Percentiles rank a stretch among this genome's conserved stretches.
phyloP scores from a whole-genome alignment of 37 sponge, comb jelly and placozoan genomes.

The Eunapius fragilis region DNA sequence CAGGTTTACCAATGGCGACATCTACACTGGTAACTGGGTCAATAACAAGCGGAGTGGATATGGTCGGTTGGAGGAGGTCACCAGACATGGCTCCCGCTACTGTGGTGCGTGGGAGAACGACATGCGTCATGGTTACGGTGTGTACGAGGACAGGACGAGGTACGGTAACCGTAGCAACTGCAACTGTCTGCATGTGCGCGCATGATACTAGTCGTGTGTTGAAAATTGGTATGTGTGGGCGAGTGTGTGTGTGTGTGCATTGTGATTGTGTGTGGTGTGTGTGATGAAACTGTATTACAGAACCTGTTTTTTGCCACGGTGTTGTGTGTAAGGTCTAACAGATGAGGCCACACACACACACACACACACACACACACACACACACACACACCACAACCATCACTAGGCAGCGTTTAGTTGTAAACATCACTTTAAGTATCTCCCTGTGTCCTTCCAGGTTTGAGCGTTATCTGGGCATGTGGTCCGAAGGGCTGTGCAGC shows the following conservation, averaged over 20 bases:
- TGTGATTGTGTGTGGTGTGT: too few species aligned
- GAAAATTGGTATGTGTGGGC: too few species aligned
- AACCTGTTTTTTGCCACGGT: too few species aligned
- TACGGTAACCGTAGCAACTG: not conserved
- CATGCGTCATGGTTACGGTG: constrained; percentile 72
- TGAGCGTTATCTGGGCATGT: constrained; percentile 84
- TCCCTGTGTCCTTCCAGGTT: constrained; percentile 17
- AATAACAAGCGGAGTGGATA: constrained; percentile 59
- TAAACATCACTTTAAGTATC: not conserved
- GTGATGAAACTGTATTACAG: too few species aligned
- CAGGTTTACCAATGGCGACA: constrained; percentile 76
- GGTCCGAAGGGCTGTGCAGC: constrained; percentile 44
- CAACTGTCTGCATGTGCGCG: too few species aligned
- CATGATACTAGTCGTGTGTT: too few species aligned
- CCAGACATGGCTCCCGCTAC: constrained; percentile 58
- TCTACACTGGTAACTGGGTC: constrained; percentile 72
- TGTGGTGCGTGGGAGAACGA: constrained; percentile 72
- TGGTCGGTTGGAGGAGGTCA: constrained; percentile 65
- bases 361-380: not conserved
- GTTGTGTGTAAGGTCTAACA: not conserved
- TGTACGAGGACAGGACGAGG: constrained; percentile 79
- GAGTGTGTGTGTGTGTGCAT: too few species aligned
- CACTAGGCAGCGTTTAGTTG: not conserved
- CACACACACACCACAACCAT: not conserved
- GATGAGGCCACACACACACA: too few species aligned